Percentiles rank a stretch among this genome's conserved stretches.
phyloP scores from a whole-genome alignment of 2,888 invertebrate genomes.

The Seladonia tumulorum region DNA sequence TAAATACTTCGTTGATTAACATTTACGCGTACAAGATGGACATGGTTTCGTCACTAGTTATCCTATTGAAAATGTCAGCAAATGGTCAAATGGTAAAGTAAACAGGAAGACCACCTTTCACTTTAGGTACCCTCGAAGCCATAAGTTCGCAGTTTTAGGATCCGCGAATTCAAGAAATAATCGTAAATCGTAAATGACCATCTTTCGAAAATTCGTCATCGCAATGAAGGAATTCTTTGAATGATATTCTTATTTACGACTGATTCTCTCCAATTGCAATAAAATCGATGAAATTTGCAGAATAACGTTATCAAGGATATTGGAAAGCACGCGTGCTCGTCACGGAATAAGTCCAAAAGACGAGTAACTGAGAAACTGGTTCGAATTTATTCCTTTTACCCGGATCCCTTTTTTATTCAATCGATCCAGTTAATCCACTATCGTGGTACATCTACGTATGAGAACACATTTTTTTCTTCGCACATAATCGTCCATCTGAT shows the following conservation, averaged over 20 bases:
- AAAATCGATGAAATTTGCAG: not conserved
- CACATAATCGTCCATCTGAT: slow-evolving; percentile 39
- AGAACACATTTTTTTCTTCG: slow-evolving; percentile 42
- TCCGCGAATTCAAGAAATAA: not conserved
- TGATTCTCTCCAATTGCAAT: not conserved
- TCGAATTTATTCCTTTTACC: slow-evolving; percentile 53
- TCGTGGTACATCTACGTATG: slow-evolving; percentile 37
- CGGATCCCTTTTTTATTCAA: slow-evolving; percentile 51
- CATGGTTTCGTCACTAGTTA: not conserved
- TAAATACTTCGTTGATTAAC: not conserved
- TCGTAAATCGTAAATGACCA: not conserved
- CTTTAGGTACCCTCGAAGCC: slow-evolving; percentile 1
- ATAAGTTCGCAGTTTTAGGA: not conserved
- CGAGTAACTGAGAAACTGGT: slow-evolving; percentile 51
- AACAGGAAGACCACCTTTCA: slow-evolving; percentile 24
- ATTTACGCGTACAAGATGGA: not conserved
- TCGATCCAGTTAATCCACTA: slow-evolving; percentile 64
- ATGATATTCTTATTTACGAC: not conserved
- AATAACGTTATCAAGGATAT: slow-evolving; percentile 29
- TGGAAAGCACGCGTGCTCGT: not conserved
- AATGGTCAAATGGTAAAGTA: slow-evolving; percentile 14
- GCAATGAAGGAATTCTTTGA: not conserved
- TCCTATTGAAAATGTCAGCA: not conserved
- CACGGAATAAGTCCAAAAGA: slow-evolving; percentile 42
- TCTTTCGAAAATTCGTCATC: not conserved